These are phyloP conservation scores for Norana najaformis DNA, from an alignment of 2,888 invertebrate species.

Conservation along the genomic window DNA sequence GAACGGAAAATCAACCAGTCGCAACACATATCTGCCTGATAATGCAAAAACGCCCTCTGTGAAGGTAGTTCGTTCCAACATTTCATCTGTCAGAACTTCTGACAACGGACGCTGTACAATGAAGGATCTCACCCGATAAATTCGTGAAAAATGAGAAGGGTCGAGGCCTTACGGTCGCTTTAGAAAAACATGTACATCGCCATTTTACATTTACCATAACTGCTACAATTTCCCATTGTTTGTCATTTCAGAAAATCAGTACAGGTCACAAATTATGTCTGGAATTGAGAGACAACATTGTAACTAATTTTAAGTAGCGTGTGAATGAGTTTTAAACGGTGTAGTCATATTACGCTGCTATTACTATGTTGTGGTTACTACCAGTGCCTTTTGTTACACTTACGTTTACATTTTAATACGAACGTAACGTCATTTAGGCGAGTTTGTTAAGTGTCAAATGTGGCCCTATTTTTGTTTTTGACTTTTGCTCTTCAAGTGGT, in stretches of 20 bases:
- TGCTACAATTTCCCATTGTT: too few species aligned
- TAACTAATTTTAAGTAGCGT: too few species aligned
- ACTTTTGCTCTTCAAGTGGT: too few species aligned
- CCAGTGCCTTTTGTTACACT: neutral
- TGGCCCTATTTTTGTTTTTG: too few species aligned
- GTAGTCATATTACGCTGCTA: neutral
- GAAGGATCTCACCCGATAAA: too few species aligned
- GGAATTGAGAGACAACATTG: neutral
- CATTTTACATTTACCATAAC: too few species aligned
- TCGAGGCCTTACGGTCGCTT: too few species aligned
- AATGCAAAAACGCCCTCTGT: neutral
- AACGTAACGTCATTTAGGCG: neutral
- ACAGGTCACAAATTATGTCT: neutral
- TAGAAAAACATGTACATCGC: too few species aligned
- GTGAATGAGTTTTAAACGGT: neutral
- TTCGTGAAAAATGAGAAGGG: too few species aligned
- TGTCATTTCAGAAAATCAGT: too few species aligned
- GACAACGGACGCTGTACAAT: neutral
- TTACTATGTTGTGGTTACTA: neutral
- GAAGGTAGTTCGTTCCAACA: neutral
- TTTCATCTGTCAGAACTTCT: neutral
- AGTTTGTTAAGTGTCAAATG: too few species aligned
- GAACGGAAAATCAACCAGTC: conserved; percentile 56
- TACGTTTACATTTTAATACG: neutral
- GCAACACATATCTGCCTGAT: conserved; percentile 31